These are phyloP conservation scores for Cosmia pyralina DNA, from an alignment of 2,888 invertebrate species.

Conservation along the genomic window DNA sequence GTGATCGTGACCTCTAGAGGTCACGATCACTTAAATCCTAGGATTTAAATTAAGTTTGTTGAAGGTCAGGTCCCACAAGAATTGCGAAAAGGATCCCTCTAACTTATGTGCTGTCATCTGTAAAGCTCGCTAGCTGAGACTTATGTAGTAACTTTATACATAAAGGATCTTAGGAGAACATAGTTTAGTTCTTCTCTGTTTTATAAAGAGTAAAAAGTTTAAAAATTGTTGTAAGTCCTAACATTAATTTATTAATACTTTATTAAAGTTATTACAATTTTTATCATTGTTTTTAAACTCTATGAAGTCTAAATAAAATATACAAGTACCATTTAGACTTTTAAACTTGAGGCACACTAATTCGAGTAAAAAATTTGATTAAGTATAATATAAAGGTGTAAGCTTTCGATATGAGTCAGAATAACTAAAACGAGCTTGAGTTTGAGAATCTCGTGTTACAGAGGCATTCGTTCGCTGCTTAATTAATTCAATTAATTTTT, in stretches of 20 bases:
- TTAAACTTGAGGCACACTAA: neutral
- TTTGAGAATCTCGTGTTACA: neutral
- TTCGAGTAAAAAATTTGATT: neutral
- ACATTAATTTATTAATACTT: no score
- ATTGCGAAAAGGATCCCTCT: neutral
- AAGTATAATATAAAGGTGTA: neutral
- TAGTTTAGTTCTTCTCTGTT: neutral
- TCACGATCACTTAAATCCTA: no score
- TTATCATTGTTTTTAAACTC: neutral
- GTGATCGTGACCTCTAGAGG: neutral
- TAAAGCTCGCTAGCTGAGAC: slow-evolving; percentile 7
- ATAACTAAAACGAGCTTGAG: neutral
- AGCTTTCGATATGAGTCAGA: slow-evolving; percentile 1
- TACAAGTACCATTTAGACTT: neutral
- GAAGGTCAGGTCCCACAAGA: neutral
- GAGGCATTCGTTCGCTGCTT: neutral
- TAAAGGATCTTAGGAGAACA: neutral
- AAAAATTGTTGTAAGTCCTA: no score
- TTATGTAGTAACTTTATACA: slow-evolving; percentile 1
- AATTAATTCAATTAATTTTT: slow-evolving; percentile 8
- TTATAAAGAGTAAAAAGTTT: no score
- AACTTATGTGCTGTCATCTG: neutral
- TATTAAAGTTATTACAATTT: no score
- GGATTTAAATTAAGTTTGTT: neutral
- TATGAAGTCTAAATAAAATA: neutral